Evolutionary conservation across 2,888 invertebrate genomes (phyloP).

Genomic region (Cantharis nigra): DNA sequence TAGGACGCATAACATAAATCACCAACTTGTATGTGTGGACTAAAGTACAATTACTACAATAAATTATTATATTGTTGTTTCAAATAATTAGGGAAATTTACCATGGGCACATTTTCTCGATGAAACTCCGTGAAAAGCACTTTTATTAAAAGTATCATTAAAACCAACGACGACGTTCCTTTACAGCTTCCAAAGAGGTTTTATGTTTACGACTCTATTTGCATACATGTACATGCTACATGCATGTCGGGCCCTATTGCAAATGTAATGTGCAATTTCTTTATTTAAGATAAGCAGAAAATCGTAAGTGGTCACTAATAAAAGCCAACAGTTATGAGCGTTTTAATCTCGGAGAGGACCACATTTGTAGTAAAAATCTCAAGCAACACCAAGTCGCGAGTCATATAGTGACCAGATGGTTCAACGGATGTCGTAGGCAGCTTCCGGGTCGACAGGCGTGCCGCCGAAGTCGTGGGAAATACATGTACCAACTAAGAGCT

Average conservation of each 20-base stretch:
- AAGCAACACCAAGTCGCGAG: constrained; percentile 20
- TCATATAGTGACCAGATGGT: constrained; percentile 30
- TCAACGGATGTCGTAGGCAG: constrained; percentile 41
- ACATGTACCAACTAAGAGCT: constrained; percentile 1
- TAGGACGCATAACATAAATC: neutral
- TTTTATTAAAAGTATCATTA: neutral
- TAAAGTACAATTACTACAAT: neutral
- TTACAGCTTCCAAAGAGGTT: neutral
- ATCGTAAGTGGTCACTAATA: neutral
- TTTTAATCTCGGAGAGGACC: neutral
- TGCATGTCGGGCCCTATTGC: neutral
- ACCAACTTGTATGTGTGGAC: neutral
- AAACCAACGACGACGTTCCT: neutral
- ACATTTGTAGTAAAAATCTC: constrained; percentile 15
- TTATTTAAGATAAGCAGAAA: neutral
- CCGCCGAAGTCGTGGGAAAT: constrained; percentile 28
- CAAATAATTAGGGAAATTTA: too few relatives aligned
- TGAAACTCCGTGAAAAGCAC: neutral
- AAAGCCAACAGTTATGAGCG: neutral
- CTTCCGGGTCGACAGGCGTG: constrained; percentile 39
- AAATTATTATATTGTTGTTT: neutral
- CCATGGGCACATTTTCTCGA: too few relatives aligned
- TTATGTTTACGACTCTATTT: neutral
- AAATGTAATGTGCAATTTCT: neutral
- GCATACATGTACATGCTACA: too few relatives aligned